phyloP scores from a whole-genome alignment of 2,113 vertebrate genomes.

The Sylvia atricapilla region DNA sequence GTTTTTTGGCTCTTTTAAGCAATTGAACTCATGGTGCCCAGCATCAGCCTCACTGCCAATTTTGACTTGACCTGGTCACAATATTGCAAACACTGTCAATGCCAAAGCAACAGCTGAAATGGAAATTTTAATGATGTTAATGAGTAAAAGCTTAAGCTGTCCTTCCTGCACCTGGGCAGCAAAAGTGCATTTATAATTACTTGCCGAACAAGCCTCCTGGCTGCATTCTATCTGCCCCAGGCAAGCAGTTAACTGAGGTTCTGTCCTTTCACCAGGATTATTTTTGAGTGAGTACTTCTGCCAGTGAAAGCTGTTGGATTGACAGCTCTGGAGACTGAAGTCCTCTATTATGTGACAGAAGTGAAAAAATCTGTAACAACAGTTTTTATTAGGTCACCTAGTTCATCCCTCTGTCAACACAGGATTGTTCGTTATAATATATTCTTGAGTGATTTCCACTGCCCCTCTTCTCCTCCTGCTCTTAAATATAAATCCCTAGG shows the following conservation, averaged over 20 bases:
- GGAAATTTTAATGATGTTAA: constrained; percentile 68
- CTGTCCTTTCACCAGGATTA: constrained; percentile 38
- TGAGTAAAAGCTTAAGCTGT: constrained; percentile 56
- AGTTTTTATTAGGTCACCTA: constrained; percentile 62
- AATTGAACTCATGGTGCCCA: neutral
- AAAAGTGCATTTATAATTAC: constrained; percentile 64
- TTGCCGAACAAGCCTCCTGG: constrained; percentile 49
- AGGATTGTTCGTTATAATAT: neutral
- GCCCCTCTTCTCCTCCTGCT: neutral
- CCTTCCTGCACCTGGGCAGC: constrained; percentile 50
- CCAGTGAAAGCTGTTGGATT: constrained; percentile 40
- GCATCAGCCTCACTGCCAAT: constrained; percentile 15
- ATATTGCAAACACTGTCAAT: constrained; percentile 33
- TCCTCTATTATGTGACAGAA: constrained; percentile 47
- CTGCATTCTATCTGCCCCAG: constrained; percentile 44
- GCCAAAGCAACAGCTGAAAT: constrained; percentile 47
- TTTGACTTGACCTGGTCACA: constrained; percentile 33
- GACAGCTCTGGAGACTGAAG: constrained; percentile 59
- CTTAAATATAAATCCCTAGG: neutral
- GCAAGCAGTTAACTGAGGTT: constrained; percentile 60
- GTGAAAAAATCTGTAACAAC: constrained; percentile 36
- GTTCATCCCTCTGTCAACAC: constrained; percentile 51
- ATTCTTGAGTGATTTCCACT: neutral
- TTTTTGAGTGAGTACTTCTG: constrained; percentile 46
- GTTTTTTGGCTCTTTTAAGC: neutral